Percentiles rank a stretch among this genome's conserved stretches.
Evolutionary conservation across 1,140 invertebrate species (phyloP).

Genomic region (Dendrolimus punctatus): DNA sequence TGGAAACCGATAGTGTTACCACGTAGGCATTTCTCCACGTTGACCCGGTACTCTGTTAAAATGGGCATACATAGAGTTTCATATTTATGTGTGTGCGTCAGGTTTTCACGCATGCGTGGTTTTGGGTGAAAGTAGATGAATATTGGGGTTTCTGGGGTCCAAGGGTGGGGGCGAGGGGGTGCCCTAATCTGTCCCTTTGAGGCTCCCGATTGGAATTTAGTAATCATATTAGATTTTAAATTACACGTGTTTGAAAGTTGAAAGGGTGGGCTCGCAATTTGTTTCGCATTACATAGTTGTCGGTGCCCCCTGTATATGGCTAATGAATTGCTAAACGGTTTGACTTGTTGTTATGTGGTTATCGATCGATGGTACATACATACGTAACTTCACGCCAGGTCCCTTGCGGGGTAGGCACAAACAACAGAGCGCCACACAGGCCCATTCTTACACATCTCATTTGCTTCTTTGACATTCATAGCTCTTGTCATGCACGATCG

Average conservation of each 20-base stretch:
- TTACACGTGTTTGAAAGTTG: conserved; percentile 62
- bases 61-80: conserved; percentile 49
- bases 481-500: too few species aligned
- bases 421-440: too few species aligned
- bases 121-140: conserved; percentile 63
- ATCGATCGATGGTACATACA: too few species aligned
- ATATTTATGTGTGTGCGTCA: conserved; percentile 50
- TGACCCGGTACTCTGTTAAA: conserved; percentile 29
- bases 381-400: too few species aligned
- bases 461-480: too few species aligned
- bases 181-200: conserved; percentile 69
- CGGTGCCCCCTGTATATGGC: too few species aligned
- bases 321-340: too few species aligned
- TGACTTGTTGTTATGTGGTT: too few species aligned
- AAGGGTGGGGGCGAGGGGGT: conserved; percentile 25
- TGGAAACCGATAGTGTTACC: too few species aligned
- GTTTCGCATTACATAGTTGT: conserved; percentile 54
- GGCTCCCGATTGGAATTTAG: conserved; percentile 67
- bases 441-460: too few species aligned
- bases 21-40: too few species aligned
- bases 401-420: too few species aligned
- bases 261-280: conserved; percentile 57
- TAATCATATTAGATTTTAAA: conserved; percentile 72
- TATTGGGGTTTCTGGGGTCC: conserved; percentile 62
- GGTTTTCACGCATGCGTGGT: conserved; percentile 68